Evolutionary conservation across 1,140 invertebrate genomes (phyloP), one percentile per base, ranked within the genome.

Genomic region (Wiebesia pumilae): DNA sequence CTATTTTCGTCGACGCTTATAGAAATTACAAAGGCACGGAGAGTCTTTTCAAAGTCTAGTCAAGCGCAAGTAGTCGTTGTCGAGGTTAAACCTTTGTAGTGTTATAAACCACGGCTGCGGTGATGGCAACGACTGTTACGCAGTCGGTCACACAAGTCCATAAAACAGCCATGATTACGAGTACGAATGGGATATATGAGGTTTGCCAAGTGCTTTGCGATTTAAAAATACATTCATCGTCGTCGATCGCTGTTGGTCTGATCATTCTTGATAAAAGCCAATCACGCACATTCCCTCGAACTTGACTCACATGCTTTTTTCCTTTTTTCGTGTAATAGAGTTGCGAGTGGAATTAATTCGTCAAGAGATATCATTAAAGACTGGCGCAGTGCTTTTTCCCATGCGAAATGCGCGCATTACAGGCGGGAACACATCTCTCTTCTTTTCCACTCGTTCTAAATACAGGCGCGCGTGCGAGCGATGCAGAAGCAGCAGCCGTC

Each of bases 241-340:
- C 40, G 10, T 12, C 27, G 27, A 38, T 69, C 33, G 30, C 33
- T n/a, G 65, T 69, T n/a, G 43, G 30, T 12, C 30, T 14, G 33
- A 40, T 12, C 58, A 81, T 81, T 27, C 58, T 81, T 40, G 38
- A 40, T n/a, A 43, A 47, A 65, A 19, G 30, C 38, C 38, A 47
- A 24, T 6, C n/a, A 4, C 54, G 27, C n/a, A 54, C 79, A 27
- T 62, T 62, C 24, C 58, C 14, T 27, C 89, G 88, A 90, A 91
- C 89, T 91, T 91, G 90, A 90, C 88, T 89, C 54, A 90, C 80
- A 88, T 88, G 80, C 27, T n/a, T 4, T 40, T 73, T 69, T 30
- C 7, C 19, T 73, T 73, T 24, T 10, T 40, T 75, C 69, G 35
- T 1, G 30, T n/a, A n/a, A 7, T 38, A 4, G 19, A 69, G 1